These are phyloP conservation scores for Nomada flava DNA, from an alignment of 2,888 invertebrate species.

Conservation along the genomic window DNA sequence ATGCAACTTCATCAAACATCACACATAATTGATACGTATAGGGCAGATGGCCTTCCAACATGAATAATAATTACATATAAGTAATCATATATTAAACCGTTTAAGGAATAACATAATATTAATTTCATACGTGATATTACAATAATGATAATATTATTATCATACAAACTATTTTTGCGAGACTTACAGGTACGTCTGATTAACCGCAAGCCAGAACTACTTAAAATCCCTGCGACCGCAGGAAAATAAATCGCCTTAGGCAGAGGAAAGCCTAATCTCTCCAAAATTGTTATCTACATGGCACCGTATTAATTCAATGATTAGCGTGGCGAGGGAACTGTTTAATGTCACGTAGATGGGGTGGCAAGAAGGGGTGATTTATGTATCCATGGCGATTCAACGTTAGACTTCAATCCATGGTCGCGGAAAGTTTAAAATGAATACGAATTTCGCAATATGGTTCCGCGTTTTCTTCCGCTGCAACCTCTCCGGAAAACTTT, in stretches of 20 bases:
- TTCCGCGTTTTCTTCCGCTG: neutral
- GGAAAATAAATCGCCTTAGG: neutral
- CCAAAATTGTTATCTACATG: neutral
- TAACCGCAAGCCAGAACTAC: no score
- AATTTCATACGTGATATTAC: neutral
- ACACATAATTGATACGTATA: no score
- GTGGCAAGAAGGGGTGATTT: neutral
- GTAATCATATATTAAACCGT: no score
- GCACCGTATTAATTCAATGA: neutral
- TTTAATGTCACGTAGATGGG: neutral
- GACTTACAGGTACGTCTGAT: no score
- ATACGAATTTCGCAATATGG: slow-evolving; percentile 9
- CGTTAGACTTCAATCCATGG: slow-evolving; percentile 1
- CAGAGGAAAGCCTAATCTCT: neutral
- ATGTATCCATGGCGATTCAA: slow-evolving; percentile 3
- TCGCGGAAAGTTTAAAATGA: slow-evolving; percentile 20
- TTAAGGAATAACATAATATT: neutral
- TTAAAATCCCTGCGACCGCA: no score
- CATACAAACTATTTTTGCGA: no score
- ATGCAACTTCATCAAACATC: no score
- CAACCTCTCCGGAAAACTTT: slow-evolving; percentile 12
- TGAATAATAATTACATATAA: no score
- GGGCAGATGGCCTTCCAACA: no score
- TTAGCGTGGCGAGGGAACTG: neutral
- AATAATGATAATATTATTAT: no score